Base-by-base conservation (phyloP, 2,797 vertebrate species). In the Cuniculus paca region DNA sequence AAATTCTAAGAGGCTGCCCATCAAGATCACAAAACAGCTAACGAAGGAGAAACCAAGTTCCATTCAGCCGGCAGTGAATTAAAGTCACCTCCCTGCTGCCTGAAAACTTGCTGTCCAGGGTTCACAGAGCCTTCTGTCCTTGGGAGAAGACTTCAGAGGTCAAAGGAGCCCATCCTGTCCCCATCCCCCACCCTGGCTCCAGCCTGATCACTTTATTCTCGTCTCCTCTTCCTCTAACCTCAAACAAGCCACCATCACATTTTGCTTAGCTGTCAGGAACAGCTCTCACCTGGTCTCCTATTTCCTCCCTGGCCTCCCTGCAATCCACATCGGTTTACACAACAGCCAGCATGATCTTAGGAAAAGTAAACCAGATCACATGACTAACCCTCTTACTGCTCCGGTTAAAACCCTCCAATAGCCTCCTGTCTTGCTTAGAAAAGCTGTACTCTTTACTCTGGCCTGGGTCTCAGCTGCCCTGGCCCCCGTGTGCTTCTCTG, bases 1-100 rank as follows among this genome's bases (percentile, higher is more conserved):
- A 92, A 94, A 95, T 91, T 94, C 93, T 95, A 77, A 96, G 95
- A 94, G 79, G 80, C 84, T 89, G 89, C 87, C 91, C 84, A 68
- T 95, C 91, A 95, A 82, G 86, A 97, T 90, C 96, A 95, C 77
- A 92, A 87, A 94, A 93, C n/a, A 92, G 82, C 80, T 92, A 97
- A 97, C 72, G 91, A 97, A 88, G 91, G 70, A 61, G 82, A 95
- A 96, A 70, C 91, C 16, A 68, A 68, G 85, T 72, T 93, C 90
- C 88, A 95, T 65, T 96, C 78, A 86, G 93, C 60, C 31, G 54
- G 80, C 65, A 85, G n/a, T 78, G 84, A 96, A 91, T 94, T 77
- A 56, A 61, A 96, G 81, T 42, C 8, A 8, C 86, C 56, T 81
- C 68, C 90, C 17, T 42, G 52, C 58, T 85, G 58, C 63, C 78